Conservation (phyloP, 2,797 vertebrate species). For the Enteromius anoplus region DNA sequence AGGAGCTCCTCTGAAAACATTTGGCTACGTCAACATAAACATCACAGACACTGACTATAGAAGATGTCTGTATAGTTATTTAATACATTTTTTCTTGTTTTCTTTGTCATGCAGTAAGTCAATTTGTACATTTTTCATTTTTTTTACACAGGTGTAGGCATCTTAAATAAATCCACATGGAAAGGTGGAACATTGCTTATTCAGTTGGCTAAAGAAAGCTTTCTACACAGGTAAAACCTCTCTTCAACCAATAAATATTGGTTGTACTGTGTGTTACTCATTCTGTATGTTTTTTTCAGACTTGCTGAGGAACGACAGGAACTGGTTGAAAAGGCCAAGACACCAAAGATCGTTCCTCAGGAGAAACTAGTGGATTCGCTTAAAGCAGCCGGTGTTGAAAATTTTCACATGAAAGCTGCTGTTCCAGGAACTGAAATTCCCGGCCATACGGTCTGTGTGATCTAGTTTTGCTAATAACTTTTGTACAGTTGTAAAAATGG, state of each 20-base stretch:
- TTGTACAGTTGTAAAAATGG: neutral
- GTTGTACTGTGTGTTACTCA: neutral
- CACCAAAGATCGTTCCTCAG: slow-evolving; percentile 57
- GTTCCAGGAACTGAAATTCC: slow-evolving; percentile 95
- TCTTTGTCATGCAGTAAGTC: neutral
- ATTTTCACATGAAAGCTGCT: slow-evolving; percentile 90
- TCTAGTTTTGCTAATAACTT: neutral
- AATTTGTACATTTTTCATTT: neutral
- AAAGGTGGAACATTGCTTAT: slow-evolving; percentile 93
- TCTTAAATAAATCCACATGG: slow-evolving; percentile 94
- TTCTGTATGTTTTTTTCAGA: slow-evolving; percentile 68
- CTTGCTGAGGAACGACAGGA: slow-evolving; percentile 84
- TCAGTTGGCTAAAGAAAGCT: slow-evolving; percentile 92
- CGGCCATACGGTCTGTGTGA: slow-evolving; percentile 81
- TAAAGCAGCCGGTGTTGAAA: slow-evolving; percentile 79
- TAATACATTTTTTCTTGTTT: neutral
- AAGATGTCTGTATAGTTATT: slow-evolving; percentile 81
- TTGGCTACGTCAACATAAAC: slow-evolving; percentile 87
- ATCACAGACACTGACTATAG: slow-evolving; percentile 83
- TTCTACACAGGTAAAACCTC: slow-evolving; percentile 84
- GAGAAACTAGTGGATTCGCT: slow-evolving; percentile 72
- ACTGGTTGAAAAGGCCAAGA: slow-evolving; percentile 66
- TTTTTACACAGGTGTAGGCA: slow-evolving; percentile 79
- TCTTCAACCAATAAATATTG: neutral
- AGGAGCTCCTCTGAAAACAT: slow-evolving; percentile 89